Base-by-base conservation (phyloP, 2,797 vertebrate species). In the Helarctos malayanus region DNA sequence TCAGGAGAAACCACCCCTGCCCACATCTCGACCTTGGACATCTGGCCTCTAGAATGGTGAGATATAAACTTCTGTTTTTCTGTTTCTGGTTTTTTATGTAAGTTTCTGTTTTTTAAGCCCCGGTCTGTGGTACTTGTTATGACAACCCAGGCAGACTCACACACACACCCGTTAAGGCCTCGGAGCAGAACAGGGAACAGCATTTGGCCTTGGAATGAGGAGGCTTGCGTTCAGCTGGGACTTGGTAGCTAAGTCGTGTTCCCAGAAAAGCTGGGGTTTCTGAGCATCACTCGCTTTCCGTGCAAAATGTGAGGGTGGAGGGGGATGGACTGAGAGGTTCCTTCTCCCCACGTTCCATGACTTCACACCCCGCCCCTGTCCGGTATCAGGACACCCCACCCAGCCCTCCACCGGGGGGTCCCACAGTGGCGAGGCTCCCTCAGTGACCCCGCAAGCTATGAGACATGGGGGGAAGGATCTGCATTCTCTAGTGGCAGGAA, bases 401-500 rank as follows among this genome's bases (percentile, higher is more conserved):
- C 45, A 54, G 12, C 45, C 14, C 41, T 82, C 38, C 7, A 6
- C 19, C 5, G 8, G 2, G 4, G 45, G 19, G 52, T 49, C 23
- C 32, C 59, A 4, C 0, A 2, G 47, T 80, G 91, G 23, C n/a
- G 0, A 69, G 59, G 12, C 41, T 84, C 57, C 32, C 21, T 63
- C 7, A 18, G 12, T 13, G 45, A 45, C 84, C 54, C 82, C 52
- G 9, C 5, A 54, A 47, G 38, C 18, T 69, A 59, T 14, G 93
- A 86, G 81, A 57, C 52, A 9, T 0, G 8, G n/a, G 16, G 1
- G 18, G 5, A n/a, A 3, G 3, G 45, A n/a, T 32, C 78, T 87
- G 27, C 13, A 32, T 94, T 96, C 76, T 79, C 89, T 21, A 79
- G 61, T 35, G 49, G 41, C 78, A 94, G 81, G 71, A 92, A 86